Evolutionary conservation across 1,140 invertebrate genomes (phyloP).

Genomic region (Camponotus floridanus): DNA sequence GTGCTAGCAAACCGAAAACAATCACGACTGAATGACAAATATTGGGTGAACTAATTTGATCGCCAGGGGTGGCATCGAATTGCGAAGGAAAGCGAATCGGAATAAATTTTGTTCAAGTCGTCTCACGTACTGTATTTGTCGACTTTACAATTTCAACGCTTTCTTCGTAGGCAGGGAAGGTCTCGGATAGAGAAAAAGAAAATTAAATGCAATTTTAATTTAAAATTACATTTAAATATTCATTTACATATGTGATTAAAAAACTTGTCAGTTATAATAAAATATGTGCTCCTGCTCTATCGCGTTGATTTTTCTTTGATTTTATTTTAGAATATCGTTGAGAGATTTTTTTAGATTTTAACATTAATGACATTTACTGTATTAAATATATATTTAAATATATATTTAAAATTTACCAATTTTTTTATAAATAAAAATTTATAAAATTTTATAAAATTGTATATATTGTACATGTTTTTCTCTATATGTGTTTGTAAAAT

Average conservation of each 20-base stretch:
- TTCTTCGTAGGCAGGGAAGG: not conserved
- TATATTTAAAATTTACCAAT: too few relatives aligned
- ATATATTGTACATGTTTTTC: not conserved
- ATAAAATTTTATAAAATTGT: too few relatives aligned
- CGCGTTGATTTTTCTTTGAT: too few relatives aligned
- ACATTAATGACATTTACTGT: not conserved
- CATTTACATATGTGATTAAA: too few relatives aligned
- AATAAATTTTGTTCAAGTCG: constrained; percentile 48
- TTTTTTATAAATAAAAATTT: too few relatives aligned
- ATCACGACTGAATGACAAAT: constrained; percentile 27
- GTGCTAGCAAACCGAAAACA: not conserved
- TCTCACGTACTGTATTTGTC: constrained; percentile 1
- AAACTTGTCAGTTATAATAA: too few relatives aligned
- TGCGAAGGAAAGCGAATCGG: too few relatives aligned
- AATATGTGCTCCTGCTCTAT: too few relatives aligned
- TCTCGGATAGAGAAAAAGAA: not conserved
- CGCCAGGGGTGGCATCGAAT: not conserved
- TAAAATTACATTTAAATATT: too few relatives aligned
- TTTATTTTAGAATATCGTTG: not conserved
- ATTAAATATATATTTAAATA: too few relatives aligned
- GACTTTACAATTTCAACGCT: constrained; percentile 2
- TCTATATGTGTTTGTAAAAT: not conserved
- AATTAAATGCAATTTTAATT: constrained; percentile 22
- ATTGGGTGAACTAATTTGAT: constrained; percentile 31
- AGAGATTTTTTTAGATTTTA: not conserved